Base-by-base conservation (phyloP, 2,113 vertebrate species). In the Lepidothrix coronata region DNA sequence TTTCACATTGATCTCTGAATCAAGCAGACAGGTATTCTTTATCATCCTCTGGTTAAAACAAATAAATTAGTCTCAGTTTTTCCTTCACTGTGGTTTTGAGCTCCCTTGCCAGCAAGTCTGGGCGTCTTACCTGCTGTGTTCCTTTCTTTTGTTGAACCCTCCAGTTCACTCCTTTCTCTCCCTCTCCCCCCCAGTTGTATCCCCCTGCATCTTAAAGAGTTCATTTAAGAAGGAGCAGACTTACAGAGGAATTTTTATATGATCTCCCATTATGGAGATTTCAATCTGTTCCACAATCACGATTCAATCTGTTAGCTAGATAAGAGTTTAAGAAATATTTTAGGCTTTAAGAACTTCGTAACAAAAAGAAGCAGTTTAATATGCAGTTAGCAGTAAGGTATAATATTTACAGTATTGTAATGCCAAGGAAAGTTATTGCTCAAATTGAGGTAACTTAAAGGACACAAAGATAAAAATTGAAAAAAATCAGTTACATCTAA, bases 241-340 rank as follows among this genome's bases (percentile, higher is more conserved):
- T 95, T 94, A 51, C n/a, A 85, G 75, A 83, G 74, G 88, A 91
- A 91, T 96, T 94, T 82, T 94, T 71, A 88, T 89, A 85, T 48
- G 58, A 76, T 94, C 85, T 94, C 63, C 89, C 77, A 85, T 96
- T 96, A 96, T 95, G 96, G 96, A 95, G 90, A 94, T 96, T 95
- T 94, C 96, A 97, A 92, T 96, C 96, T 97, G 95, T 92, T 96
- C 68, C 78, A 85, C 82, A 85, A 70, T 93, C 90, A 88, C 3
- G 79, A 88, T 73, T 91, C 94, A 95, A 94, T 97, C 96, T 96
- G 95, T 92, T 97, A 85, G 75, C 62, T 91, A 65, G 77, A 91
- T 74, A 66, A 44, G 73, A 96, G 85, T 85, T 95, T 12, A 54
- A 90, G 85, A 83, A 52, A 13, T 54, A 57, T 92, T 93, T 88